Conservation (phyloP, 2,888 invertebrate genomes). For the Cheilosia variabilis region DNA sequence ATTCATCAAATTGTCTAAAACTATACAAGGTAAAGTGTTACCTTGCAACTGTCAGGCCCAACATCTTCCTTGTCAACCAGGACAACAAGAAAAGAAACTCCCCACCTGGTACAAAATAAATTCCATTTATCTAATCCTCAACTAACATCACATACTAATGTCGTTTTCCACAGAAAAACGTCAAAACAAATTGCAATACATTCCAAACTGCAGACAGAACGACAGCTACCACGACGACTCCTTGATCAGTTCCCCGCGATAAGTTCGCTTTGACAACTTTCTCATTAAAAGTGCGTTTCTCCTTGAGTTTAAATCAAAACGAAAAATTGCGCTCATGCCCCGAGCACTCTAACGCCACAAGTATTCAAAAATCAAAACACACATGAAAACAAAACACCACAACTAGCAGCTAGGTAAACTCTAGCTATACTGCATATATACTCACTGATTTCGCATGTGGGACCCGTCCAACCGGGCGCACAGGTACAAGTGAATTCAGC, state of each 20-base stretch:
- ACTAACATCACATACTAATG: conserved; percentile 58
- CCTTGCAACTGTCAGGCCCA: not conserved
- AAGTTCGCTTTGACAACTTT: conserved; percentile 73
- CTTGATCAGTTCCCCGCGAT: conserved; percentile 64
- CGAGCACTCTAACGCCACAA: conserved; percentile 70
- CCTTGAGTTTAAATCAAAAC: conserved; percentile 73
- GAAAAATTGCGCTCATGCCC: conserved; percentile 77
- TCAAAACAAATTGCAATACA: conserved; percentile 75
- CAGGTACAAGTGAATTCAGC: conserved; percentile 91
- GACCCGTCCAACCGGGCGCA: conserved; percentile 92
- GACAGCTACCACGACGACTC: conserved; percentile 61
- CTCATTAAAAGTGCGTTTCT: conserved; percentile 74
- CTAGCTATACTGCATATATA: conserved; percentile 72
- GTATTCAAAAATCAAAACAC: conserved; percentile 62
- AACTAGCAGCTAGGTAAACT: conserved; percentile 14
- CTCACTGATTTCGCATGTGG: conserved; percentile 90
- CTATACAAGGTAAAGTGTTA: not conserved
- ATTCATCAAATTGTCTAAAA: not conserved
- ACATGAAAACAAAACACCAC: conserved; percentile 14
- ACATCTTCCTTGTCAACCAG: conserved; percentile 8
- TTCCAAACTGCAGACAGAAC: conserved; percentile 61
- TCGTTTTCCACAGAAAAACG: conserved; percentile 52
- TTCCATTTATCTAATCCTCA: conserved; percentile 67
- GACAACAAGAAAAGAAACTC: conserved; percentile 5
- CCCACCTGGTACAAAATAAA: conserved; percentile 30